Evolutionary conservation across 2,113 vertebrate species (phyloP).

Genomic region (Passer domesticus): DNA sequence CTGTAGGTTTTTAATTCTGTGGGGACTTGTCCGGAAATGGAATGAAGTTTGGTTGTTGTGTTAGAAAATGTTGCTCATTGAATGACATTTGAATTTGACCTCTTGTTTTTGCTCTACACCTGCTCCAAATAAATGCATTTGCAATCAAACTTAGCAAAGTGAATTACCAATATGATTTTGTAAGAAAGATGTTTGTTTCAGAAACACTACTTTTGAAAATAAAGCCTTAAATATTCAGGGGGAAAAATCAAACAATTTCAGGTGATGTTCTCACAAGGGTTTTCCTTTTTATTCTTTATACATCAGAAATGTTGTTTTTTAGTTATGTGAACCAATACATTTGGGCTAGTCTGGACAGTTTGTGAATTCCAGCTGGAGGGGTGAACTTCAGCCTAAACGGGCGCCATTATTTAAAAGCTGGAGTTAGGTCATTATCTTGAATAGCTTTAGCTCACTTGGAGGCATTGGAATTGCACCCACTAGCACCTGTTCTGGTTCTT

Average conservation of each 20-base stretch:
- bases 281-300: background rate
- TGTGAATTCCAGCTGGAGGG: background rate
- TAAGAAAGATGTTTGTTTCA: background rate
- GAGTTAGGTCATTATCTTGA: background rate
- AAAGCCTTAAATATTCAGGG: background rate
- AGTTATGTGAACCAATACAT: background rate
- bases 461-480: background rate
- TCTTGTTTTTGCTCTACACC: slow-evolving; percentile 19
- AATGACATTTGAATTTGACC: background rate
- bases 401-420: background rate
- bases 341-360: background rate
- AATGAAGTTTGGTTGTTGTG: background rate
- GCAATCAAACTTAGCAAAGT: background rate
- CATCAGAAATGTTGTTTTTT: background rate
- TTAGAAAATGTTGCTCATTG: background rate
- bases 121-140: background rate
- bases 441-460: background rate
- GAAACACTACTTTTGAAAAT: background rate
- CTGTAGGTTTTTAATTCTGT: slow-evolving; percentile 9
- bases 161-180: background rate
- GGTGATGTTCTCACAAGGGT: background rate
- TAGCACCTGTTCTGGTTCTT: background rate
- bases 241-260: background rate
- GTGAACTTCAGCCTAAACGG: background rate
- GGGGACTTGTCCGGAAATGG: background rate